Percentiles rank a stretch among this genome's conserved stretches.
phyloP scores from a whole-genome alignment of 2,797 vertebrate species.

The Tarsius wallacei region DNA sequence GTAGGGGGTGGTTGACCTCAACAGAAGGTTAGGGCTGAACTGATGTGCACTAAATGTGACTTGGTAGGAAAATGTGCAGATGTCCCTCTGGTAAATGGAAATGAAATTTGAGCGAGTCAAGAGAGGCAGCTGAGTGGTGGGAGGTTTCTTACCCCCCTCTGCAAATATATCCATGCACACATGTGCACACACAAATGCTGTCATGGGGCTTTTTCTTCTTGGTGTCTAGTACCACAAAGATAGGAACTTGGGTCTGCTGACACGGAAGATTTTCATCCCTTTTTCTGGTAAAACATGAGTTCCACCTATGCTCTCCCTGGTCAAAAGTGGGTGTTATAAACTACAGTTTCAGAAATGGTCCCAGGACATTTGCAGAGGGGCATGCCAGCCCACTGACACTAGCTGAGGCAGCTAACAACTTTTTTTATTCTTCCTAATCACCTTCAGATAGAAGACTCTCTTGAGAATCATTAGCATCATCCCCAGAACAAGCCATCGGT shows the following conservation, averaged over 20 bases:
- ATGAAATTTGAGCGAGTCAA: constrained; percentile 82
- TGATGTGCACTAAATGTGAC: constrained; percentile 78
- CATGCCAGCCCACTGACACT: background rate
- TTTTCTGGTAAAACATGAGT: background rate
- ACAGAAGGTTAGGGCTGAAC: constrained; percentile 68
- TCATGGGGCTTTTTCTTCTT: background rate
- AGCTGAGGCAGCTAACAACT: background rate
- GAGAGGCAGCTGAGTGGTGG: constrained; percentile 64
- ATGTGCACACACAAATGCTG: background rate
- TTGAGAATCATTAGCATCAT: constrained; percentile 46
- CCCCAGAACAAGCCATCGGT: constrained; percentile 47
- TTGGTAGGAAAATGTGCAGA: constrained; percentile 80
- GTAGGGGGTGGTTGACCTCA: constrained; percentile 68
- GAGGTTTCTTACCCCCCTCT: background rate
- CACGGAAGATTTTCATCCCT: background rate
- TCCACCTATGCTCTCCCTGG: background rate
- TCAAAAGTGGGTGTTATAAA: background rate
- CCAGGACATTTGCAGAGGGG: background rate
- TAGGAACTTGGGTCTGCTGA: background rate
- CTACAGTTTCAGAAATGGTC: background rate
- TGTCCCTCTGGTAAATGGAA: constrained; percentile 82
- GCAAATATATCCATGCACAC: background rate
- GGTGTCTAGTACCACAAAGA: background rate
- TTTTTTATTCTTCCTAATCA: background rate
- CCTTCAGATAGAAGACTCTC: background rate